phyloP scores from a whole-genome alignment of 1,140 invertebrate genomes.

The Eulimnadia texana region DNA sequence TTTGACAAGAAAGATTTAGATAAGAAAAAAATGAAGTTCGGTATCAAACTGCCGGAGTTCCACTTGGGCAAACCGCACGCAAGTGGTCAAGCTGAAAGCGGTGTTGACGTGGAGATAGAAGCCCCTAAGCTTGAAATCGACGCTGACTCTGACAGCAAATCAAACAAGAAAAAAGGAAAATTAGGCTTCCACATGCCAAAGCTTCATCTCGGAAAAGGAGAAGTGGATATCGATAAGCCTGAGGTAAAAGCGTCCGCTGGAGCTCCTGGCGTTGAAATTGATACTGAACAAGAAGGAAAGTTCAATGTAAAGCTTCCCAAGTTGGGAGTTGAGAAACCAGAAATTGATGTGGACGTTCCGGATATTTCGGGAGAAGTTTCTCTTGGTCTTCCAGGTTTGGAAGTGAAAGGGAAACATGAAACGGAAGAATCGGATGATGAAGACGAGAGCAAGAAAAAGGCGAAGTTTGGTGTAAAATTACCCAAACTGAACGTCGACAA shows the following conservation, averaged over 20 bases:
- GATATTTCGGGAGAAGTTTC: not conserved
- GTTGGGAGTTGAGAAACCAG: not conserved
- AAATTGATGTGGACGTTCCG: not conserved
- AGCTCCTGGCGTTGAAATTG: no score
- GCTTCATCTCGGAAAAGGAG: not conserved
- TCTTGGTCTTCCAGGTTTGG: not conserved
- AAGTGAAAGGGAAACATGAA: not conserved
- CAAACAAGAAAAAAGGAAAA: slow-evolving; percentile 1
- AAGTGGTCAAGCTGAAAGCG: not conserved
- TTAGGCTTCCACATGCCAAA: not conserved
- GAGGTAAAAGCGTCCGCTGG: not conserved
- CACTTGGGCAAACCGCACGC: slow-evolving; percentile 1
- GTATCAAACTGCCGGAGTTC: slow-evolving; percentile 7
- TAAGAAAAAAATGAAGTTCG: no score
- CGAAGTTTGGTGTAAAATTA: slow-evolving; percentile 3
- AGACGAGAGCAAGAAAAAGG: slow-evolving; percentile 2
- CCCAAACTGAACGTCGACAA: slow-evolving; percentile 1
- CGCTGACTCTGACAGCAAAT: not conserved
- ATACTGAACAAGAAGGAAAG: not conserved
- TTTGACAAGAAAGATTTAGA: no score
- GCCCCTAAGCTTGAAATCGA: not conserved
- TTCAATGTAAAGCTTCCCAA: not conserved
- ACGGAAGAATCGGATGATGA: not conserved
- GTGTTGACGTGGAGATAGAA: not conserved
- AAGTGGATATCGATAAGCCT: not conserved